Evolutionary conservation across 37 sponge, comb jelly and placozoan species (phyloP).

Genomic region (Halichondria panicea): DNA sequence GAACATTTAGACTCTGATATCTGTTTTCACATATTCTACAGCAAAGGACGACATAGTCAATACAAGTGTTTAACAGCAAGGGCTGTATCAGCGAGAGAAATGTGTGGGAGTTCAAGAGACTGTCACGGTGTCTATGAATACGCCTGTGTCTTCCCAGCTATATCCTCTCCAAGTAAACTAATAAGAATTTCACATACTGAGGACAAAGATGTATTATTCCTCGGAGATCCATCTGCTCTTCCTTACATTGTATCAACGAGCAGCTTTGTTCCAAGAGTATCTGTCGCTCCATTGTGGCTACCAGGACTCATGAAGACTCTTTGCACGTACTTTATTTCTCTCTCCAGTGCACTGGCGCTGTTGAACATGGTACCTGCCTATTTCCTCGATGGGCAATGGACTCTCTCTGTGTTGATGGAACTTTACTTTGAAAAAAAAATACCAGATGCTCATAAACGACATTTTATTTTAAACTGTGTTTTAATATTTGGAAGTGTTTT

Average conservation of each 20-base stretch:
- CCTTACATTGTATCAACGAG: conserved; percentile 42
- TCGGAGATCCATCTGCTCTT: conserved; percentile 77
- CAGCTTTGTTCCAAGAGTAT: conserved; percentile 56
- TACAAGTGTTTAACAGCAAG: conserved; percentile 81
- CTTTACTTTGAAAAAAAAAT: conserved; percentile 32
- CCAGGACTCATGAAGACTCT: conserved; percentile 77
- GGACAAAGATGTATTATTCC: conserved; percentile 67
- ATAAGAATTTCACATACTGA: conserved; percentile 71
- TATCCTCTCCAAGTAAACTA: conserved; percentile 38
- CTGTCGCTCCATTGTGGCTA: conserved; percentile 53
- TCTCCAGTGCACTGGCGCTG: conserved; percentile 92
- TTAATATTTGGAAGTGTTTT: conserved; percentile 38
- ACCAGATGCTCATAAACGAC: conserved; percentile 35
- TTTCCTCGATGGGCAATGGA: conserved; percentile 93
- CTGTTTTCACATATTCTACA: conserved; percentile 60
- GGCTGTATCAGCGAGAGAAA: conserved; percentile 16
- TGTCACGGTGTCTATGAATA: conserved; percentile 42
- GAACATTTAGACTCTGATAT: conserved; percentile 43
- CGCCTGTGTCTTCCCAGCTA: conserved; percentile 66
- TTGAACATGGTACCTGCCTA: conserved; percentile 90
- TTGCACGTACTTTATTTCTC: conserved; percentile 74
- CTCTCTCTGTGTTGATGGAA: conserved; percentile 72
- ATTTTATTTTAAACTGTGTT: conserved; percentile 36
- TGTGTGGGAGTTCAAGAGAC: conserved; percentile 66
- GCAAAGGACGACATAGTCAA: neutral